A percentile compares a stretch with the other conserved stretches of the same genome.
These are phyloP conservation scores for Molossus molossus DNA, from an alignment of 2,797 vertebrate genomes.

Conservation along the genomic window DNA sequence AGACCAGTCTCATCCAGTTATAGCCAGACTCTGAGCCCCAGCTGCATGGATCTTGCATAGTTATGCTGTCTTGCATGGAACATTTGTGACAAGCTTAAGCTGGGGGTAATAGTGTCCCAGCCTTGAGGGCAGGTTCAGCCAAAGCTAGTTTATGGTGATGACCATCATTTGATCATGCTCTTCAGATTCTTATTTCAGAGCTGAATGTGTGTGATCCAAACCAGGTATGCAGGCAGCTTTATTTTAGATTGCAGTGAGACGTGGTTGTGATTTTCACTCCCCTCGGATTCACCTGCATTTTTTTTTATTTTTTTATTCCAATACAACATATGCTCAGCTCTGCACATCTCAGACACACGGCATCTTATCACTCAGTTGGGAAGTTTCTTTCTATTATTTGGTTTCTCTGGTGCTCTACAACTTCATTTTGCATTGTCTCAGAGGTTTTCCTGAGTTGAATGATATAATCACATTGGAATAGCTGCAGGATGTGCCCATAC, in stretches of 20 bases:
- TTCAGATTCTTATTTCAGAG: slow-evolving; percentile 78
- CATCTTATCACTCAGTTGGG: slow-evolving; percentile 69
- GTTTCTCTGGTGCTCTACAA: slow-evolving; percentile 10
- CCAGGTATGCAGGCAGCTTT: slow-evolving; percentile 66
- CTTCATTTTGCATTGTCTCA: slow-evolving; percentile 72
- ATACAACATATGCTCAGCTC: slow-evolving; percentile 72
- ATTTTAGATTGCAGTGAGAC: slow-evolving; percentile 69
- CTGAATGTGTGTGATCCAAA: slow-evolving; percentile 47
- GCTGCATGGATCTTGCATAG: slow-evolving; percentile 14
- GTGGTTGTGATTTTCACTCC: slow-evolving; percentile 22
- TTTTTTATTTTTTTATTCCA: slow-evolving; percentile 69
- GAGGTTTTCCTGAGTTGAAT: slow-evolving; percentile 70
- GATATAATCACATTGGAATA: slow-evolving; percentile 69
- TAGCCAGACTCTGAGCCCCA: slow-evolving; percentile 50
- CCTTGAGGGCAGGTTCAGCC: slow-evolving; percentile 68
- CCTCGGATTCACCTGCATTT: slow-evolving; percentile 66
- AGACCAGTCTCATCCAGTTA: slow-evolving; percentile 44
- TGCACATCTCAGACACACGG: background rate
- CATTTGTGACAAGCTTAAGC: slow-evolving; percentile 76
- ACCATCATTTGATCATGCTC: slow-evolving; percentile 67
- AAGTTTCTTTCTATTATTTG: slow-evolving; percentile 52
- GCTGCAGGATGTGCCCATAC: slow-evolving; percentile 73
- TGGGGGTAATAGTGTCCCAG: slow-evolving; percentile 63
- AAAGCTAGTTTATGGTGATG: slow-evolving; percentile 39
- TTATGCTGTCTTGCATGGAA: slow-evolving; percentile 40